Evolutionary conservation across 2,797 vertebrate genomes (phyloP), one percentile per base, ranked within the genome.

Genomic region (Furcifer pardalis): DNA sequence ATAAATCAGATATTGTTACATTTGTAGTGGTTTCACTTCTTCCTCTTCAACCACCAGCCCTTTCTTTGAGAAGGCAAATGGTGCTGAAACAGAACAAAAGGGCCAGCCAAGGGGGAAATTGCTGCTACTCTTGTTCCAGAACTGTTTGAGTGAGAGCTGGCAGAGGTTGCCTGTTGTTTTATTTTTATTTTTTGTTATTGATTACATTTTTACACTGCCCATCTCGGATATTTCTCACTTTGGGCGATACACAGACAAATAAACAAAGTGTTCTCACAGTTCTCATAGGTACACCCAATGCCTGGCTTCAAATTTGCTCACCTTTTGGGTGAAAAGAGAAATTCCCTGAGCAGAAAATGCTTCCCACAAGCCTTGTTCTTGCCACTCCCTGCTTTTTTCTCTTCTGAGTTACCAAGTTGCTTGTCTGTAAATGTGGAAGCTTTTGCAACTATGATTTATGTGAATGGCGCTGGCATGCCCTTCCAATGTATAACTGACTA

Each of bases 1-100:
- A 96, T 95, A 94, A 95, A 92, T 88, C 82, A 89, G 86, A 87
- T 44, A 89, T 46, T 73, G 23, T 27, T 59, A 71, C 49, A 35
- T 21, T 37, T 52, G 32, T 52, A 32, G 32, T 12, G 4, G 37
- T 65, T 15, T 59, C 5, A 32, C 62, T 83, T 37, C 9, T 1
- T 42, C 19, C n/a, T 2, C 40, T 72, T 60, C 44, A 30, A 6
- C 60, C 32, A 23, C 12, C 3, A 8, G 15, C 9, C 35, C 17
- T 13, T 73, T 44, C 19, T 25, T n/a, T 42, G 27, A 69, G 25
- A 35, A 74, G 63, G 10, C 6, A 1, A 49, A 44, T 30, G 5
- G 2, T 35, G 27, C 40, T 81, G 25, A 6, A 56, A 42, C 44
- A n/a, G 17, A 63, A 27, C 40, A n/a, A 81, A 81, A 5, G 32